Conservation (phyloP, 64 coral and sea anemone genomes). For the Orbicella faveolata region DNA sequence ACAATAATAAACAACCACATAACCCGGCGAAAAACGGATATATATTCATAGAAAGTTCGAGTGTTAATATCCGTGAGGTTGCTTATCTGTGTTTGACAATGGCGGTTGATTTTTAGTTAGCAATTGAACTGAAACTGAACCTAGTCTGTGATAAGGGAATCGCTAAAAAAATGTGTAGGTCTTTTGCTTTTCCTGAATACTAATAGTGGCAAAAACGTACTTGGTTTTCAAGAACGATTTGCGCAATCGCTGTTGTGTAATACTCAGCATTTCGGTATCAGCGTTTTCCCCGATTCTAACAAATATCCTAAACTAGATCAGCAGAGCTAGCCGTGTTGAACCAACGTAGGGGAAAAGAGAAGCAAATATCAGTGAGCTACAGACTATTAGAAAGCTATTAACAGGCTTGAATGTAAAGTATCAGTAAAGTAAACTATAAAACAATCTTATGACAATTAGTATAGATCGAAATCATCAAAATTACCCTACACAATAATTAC, state of each 20-base stretch:
- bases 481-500: background rate
- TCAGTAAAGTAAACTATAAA: background rate
- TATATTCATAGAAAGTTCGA: background rate
- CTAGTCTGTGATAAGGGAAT: background rate
- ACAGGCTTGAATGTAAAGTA: background rate
- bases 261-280: too few relatives aligned
- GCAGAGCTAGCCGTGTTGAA: background rate
- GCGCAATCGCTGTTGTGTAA: too few relatives aligned
- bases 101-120: background rate
- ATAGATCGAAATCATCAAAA: background rate
- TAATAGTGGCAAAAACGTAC: too few relatives aligned
- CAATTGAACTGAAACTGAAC: background rate
- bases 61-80: background rate
- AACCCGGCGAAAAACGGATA: background rate
- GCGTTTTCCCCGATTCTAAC: too few relatives aligned
- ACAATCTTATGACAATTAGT: background rate
- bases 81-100: background rate
- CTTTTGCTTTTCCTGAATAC: too few relatives aligned
- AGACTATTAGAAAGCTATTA: background rate
- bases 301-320: too few relatives aligned
- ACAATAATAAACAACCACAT: slow-evolving; percentile 10
- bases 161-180: background rate
- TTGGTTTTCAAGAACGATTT: too few relatives aligned
- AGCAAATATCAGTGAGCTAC: background rate
- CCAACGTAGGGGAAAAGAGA: background rate